Percentiles rank a stretch among this genome's conserved stretches.
phyloP scores from a whole-genome alignment of 37 sponge, comb jelly and placozoan species.

The Diacarnus erythraeanus region DNA sequence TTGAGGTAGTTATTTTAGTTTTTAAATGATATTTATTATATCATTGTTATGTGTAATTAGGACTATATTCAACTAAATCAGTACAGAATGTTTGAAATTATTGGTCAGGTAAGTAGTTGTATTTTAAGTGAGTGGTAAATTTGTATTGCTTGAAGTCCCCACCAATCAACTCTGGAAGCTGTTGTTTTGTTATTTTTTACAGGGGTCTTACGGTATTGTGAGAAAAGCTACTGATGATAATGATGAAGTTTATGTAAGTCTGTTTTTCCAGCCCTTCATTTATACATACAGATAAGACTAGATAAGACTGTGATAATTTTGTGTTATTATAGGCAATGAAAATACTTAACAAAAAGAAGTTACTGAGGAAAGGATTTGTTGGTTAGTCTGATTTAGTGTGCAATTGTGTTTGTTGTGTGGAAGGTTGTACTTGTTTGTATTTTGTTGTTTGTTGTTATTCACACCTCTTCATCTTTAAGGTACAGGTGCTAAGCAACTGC shows the following conservation, averaged over 20 bases:
- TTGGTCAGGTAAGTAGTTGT: conserved; percentile 72
- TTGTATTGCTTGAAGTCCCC: too few relatives aligned
- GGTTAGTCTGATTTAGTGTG: too few relatives aligned
- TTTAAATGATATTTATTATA: neutral
- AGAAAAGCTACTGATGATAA: conserved; percentile 48
- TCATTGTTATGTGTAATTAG: conserved; percentile 15
- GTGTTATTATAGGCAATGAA: conserved; percentile 43
- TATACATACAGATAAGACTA: neutral
- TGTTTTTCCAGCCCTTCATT: too few relatives aligned
- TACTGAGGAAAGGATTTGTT: conserved; percentile 10
- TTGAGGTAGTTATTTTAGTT: conserved; percentile 12
- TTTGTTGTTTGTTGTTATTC: too few relatives aligned
- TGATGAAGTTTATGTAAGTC: conserved; percentile 56
- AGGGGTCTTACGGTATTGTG: conserved; percentile 78
- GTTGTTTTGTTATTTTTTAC: neutral
- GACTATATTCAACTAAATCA: conserved; percentile 66
- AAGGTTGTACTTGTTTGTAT: too few relatives aligned
- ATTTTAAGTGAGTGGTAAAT: too few relatives aligned
- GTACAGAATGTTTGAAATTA: conserved; percentile 70
- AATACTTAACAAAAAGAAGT: conserved; percentile 47
- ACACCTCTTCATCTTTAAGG: too few relatives aligned
- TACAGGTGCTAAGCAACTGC: too few relatives aligned
- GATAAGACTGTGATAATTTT: neutral
- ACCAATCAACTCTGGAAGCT: too few relatives aligned
- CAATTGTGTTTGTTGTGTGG: too few relatives aligned